A percentile compares a stretch with the other conserved stretches of the same genome.
phyloP scores from a whole-genome alignment of 2,888 invertebrate species.

The Apamea sordens region DNA sequence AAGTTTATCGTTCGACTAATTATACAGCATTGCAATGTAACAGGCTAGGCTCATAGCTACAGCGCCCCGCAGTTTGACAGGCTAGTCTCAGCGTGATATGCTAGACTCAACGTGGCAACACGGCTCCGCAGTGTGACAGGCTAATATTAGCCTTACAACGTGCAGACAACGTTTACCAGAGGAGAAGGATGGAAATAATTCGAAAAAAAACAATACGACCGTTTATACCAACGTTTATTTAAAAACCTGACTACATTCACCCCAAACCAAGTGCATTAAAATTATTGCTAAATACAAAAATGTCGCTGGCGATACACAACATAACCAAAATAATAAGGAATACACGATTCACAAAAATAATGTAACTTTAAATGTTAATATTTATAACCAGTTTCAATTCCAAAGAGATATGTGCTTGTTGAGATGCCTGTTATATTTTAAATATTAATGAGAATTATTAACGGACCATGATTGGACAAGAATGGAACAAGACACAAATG shows the following conservation, averaged over 20 bases:
- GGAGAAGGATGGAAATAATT: neutral
- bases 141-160: neutral
- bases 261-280: conserved; percentile 88
- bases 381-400: conserved; percentile 51
- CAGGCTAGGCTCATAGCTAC: too few relatives aligned
- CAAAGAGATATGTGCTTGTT: conserved; percentile 53
- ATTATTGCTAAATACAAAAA: conserved; percentile 77
- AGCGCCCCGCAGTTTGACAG: too few relatives aligned
- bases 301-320: conserved; percentile 66
- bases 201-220: conserved; percentile 60
- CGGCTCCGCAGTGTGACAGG: too few relatives aligned
- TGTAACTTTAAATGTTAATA: conserved; percentile 35
- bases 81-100: too few relatives aligned
- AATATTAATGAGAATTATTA: conserved; percentile 29
- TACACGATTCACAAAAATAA: conserved; percentile 55
- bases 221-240: conserved; percentile 83
- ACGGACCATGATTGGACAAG: conserved; percentile 25
- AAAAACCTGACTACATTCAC: conserved; percentile 87
- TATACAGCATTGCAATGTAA: too few relatives aligned
- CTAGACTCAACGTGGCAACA: too few relatives aligned
- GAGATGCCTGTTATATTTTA: conserved; percentile 21
- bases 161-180: neutral
- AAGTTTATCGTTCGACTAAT: too few relatives aligned
- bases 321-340: conserved; percentile 50
- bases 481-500: conserved; percentile 15